These are phyloP conservation scores for Amiota communis DNA, from an alignment of 2,888 invertebrate species.

Conservation along the genomic window DNA sequence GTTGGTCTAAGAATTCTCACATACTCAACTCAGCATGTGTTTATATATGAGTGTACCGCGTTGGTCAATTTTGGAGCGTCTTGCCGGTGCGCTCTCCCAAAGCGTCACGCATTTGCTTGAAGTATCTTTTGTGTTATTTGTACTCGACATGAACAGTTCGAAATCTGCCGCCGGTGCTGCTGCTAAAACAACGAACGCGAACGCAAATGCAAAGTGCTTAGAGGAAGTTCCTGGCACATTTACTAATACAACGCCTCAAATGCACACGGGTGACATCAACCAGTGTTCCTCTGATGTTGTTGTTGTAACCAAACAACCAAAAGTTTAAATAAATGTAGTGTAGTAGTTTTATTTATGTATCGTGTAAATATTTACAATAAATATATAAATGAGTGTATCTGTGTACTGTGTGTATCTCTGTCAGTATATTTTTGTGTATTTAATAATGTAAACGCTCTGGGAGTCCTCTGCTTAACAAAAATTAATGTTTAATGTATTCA, in stretches of 20 bases:
- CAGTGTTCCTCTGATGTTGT: not conserved
- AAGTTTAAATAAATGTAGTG: constrained; percentile 22
- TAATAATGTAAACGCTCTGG: too few species aligned
- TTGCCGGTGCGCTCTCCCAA: constrained; percentile 50
- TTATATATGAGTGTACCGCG: constrained; percentile 55
- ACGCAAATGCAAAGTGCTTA: constrained; percentile 15
- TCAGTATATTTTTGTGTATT: constrained; percentile 2
- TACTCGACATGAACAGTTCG: constrained; percentile 46
- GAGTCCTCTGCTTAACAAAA: not conserved
- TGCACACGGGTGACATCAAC: not conserved
- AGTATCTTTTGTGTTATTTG: constrained; percentile 52
- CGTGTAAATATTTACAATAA: constrained; percentile 20
- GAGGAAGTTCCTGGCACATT: not conserved
- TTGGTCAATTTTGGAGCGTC: constrained; percentile 56
- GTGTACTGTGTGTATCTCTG: not conserved
- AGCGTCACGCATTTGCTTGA: constrained; percentile 50
- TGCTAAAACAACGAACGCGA: not conserved
- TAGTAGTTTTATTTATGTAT: constrained; percentile 19
- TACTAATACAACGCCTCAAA: not conserved
- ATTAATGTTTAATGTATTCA: not conserved
- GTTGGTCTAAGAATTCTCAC: too few species aligned
- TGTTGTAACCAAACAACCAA: constrained; percentile 24
- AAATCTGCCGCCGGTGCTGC: constrained; percentile 2
- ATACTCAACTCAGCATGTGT: constrained; percentile 44
- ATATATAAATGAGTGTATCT: not conserved